Conservation (phyloP, 2,113 vertebrate genomes). For the Rhynchomys soricoides region DNA sequence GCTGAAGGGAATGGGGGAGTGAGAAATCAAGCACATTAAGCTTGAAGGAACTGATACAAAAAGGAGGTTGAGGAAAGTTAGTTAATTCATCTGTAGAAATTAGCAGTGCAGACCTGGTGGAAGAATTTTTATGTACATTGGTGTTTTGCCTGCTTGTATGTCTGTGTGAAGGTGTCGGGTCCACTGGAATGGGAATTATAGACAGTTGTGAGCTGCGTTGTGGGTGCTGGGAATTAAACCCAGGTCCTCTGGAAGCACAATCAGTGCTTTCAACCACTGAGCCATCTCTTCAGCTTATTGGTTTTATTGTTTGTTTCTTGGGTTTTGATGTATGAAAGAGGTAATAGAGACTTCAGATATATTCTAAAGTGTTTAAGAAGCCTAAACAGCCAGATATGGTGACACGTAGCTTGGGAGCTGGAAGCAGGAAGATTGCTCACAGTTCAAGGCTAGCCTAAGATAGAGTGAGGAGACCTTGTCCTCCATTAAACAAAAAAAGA, state of each 20-base stretch:
- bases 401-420: background rate
- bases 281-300: background rate
- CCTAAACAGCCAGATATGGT: background rate
- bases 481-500: background rate
- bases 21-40: background rate
- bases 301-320: background rate
- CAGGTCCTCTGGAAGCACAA: no score
- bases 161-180: no score
- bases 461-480: background rate
- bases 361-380: background rate
- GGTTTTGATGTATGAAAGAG: background rate
- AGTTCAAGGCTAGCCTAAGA: background rate
- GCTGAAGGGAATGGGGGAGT: background rate
- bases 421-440: background rate
- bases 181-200: no score
- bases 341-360: background rate
- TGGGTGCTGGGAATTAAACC: no score
- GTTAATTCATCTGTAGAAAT: slow-evolving; percentile 3
- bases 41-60: background rate
- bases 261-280: no score
- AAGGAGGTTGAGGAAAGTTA: background rate
- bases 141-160: no score
- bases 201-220: no score
- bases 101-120: background rate
- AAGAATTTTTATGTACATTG: background rate